Percentiles rank a stretch among this genome's conserved stretches.
These are phyloP conservation scores for Pelagia noctiluca DNA, from an alignment of 30 jellyfish, hydroid and myxozoan genomes.

Conservation along the genomic window DNA sequence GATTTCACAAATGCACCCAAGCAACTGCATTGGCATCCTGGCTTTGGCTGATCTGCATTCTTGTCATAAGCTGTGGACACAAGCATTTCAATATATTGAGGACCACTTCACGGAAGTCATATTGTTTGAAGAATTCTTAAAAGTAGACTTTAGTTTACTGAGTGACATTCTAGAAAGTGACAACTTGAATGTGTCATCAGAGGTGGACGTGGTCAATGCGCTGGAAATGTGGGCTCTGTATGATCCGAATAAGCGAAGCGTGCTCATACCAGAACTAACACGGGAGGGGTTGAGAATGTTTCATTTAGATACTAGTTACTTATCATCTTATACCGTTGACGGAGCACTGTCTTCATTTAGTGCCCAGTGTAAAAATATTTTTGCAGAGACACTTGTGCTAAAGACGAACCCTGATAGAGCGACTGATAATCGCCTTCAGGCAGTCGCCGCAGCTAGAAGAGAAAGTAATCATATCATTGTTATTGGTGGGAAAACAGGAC, in stretches of 20 bases:
- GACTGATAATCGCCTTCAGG: slow-evolving; percentile 39
- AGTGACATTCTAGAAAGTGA: slow-evolving; percentile 57
- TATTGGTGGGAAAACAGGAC: slow-evolving; percentile 88
- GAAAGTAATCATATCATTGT: slow-evolving; percentile 71
- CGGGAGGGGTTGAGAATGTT: slow-evolving; percentile 62
- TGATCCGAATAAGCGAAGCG: slow-evolving; percentile 71
- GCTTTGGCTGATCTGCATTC: slow-evolving; percentile 83
- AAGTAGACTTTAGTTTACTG: slow-evolving; percentile 33
- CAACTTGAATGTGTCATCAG: slow-evolving; percentile 72
- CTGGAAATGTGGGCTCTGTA: slow-evolving; percentile 81
- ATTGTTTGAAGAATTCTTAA: slow-evolving; percentile 73
- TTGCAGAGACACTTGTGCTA: slow-evolving; percentile 52
- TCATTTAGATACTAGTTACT: slow-evolving; percentile 62
- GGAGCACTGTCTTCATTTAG: slow-evolving; percentile 67
- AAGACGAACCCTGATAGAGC: slow-evolving; percentile 71
- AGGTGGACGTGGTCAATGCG: slow-evolving; percentile 78
- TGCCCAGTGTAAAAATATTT: slow-evolving; percentile 53
- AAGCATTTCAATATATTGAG: slow-evolving; percentile 63
- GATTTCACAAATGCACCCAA: slow-evolving; percentile 77
- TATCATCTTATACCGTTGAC: slow-evolving; percentile 44
- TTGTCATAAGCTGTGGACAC: slow-evolving; percentile 61
- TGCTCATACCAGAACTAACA: slow-evolving; percentile 59
- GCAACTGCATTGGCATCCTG: slow-evolving; percentile 85
- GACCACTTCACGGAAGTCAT: slow-evolving; percentile 76
- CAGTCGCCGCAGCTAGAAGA: slow-evolving; percentile 62